Percentiles rank a stretch among this genome's conserved stretches.
phyloP scores from a whole-genome alignment of 2,113 vertebrate genomes.

The Scomber scombrus region DNA sequence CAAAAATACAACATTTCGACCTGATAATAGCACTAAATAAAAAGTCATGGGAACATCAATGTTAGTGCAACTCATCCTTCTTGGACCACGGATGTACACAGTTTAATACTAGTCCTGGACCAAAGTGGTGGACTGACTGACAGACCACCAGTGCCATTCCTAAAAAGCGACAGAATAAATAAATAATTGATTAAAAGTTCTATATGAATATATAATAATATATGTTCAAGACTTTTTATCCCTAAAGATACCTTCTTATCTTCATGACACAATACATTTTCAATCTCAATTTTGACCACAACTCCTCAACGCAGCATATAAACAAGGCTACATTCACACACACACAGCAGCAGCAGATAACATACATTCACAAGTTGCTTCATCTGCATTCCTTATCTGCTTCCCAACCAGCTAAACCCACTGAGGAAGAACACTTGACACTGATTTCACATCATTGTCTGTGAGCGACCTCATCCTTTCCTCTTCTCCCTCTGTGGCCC shows the following conservation, averaged over 20 bases:
- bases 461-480: slow-evolving; percentile 45
- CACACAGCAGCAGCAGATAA: slow-evolving; percentile 4
- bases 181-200: neutral
- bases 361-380: slow-evolving; percentile 2
- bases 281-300: neutral
- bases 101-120: neutral
- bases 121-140: neutral
- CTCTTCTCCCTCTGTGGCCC: slow-evolving; percentile 42
- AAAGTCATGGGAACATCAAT: too few species aligned
- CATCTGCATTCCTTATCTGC: slow-evolving; percentile 54
- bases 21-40: too few species aligned
- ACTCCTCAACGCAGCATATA: too few species aligned
- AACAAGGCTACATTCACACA: neutral
- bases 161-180: neutral
- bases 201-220: too few species aligned
- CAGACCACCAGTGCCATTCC: neutral
- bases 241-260: neutral
- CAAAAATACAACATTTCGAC: neutral
- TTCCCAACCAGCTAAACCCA: slow-evolving; percentile 44
- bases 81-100: neutral
- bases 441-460: slow-evolving; percentile 58
- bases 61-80: neutral
- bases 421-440: slow-evolving; percentile 67
- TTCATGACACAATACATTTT: neutral
- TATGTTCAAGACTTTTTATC: neutral